Base-by-base conservation (phyloP, 30 jellyfish, hydroid and myxozoan genomes). In the Aurelia sp. region DNA sequence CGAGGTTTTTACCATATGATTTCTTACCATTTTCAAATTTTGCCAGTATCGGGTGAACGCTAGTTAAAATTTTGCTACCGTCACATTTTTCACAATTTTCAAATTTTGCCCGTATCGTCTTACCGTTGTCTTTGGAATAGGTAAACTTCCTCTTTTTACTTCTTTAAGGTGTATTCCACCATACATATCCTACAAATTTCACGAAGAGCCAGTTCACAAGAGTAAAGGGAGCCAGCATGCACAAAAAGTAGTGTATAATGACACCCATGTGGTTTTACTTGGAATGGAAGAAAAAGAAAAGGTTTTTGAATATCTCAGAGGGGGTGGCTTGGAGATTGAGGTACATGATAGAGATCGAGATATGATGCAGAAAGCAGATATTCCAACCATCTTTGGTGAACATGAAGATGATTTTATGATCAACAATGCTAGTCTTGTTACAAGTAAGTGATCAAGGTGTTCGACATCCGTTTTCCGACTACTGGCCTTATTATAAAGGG, bases 281-380 rank as follows among this genome's bases (percentile, higher is more conserved):
- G 99, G 99, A 44, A 85, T 78, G 16, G 48, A 88, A 62, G 89
- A 86, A 71, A 94, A 85, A 52, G 96, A 85, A 44, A 73, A 60
- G 65, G 87, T 94, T n/a, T 59, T 82, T 44, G 99, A 94, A 62
- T 94, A 79, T 71, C 72, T 94, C 58, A 91, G 89, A 71, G 97
- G 99, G 5, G 97, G 97, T 17, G 94, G 92, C 9, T 74, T 94
- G 31, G 84, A 79, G 37, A 89, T 94, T 62, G 99, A 88, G 68
- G 87, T 94, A 35, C 99, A 94, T 65, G 99, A 94, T 65, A 60
- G 99, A 63, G 99, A 94, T 64, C 67, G 87, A n/a, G 77, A 79
- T 30, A n/a, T 48, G 33, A 76, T 57, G 41, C 85, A 19, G 73
- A 79, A 78, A 66, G 57, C 70, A 58, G 79, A 79, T 37, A 33